Evolutionary conservation across 2,113 vertebrate genomes (phyloP).

Genomic region (Neolamprologus caudopunctatus): DNA sequence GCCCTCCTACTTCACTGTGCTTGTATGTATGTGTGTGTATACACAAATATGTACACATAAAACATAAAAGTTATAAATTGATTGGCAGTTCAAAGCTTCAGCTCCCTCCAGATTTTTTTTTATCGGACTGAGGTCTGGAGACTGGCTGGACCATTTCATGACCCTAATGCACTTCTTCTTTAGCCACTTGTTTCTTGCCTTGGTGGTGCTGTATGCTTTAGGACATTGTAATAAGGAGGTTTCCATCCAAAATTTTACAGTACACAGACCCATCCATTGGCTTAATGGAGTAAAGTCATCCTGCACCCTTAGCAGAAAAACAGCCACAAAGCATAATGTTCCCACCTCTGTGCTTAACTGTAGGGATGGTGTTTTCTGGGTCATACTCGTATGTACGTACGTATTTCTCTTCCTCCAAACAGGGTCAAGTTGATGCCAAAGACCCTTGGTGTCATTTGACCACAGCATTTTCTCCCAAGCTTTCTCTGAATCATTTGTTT

Average conservation of each 20-base stretch:
- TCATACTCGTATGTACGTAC: not conserved
- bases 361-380: not conserved
- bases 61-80: not conserved
- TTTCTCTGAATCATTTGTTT: not conserved
- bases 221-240: not conserved
- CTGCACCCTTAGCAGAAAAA: not conserved
- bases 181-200: not conserved
- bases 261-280: not conserved
- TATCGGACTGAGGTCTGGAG: not conserved
- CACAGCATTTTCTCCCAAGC: not conserved
- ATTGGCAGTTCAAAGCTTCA: not conserved
- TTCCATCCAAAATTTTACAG: not conserved
- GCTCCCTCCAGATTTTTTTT: not conserved
- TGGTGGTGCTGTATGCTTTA: not conserved
- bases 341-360: not conserved
- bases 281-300: not conserved
- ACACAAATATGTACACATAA: not conserved
- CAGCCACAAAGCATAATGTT: not conserved
- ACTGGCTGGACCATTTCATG: not conserved
- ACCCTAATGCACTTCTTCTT: not conserved
- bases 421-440: not conserved
- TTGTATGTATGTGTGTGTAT: not conserved
- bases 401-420: not conserved
- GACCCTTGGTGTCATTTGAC: not conserved
- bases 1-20: slow-evolving; percentile 1